phyloP scores from a whole-genome alignment of 2,797 vertebrate genomes.

The Chelmon rostratus region DNA sequence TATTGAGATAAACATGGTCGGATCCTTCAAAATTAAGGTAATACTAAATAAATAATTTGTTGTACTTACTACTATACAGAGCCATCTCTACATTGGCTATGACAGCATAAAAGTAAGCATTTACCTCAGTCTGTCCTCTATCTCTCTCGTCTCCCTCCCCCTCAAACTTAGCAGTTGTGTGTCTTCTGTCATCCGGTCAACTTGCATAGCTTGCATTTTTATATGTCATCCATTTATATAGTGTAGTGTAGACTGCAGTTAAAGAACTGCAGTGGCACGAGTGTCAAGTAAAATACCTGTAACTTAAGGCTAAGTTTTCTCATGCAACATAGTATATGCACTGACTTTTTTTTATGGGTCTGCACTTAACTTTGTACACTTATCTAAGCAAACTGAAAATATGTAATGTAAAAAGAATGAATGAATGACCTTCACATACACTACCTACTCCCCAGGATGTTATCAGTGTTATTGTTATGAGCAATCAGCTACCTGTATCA shows the following conservation, averaged over 20 bases:
- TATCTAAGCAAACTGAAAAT: conserved; percentile 13
- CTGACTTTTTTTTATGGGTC: conserved; percentile 12
- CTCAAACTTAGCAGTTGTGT: conserved; percentile 39
- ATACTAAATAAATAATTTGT: background rate
- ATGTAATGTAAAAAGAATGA: background rate
- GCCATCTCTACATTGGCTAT: background rate
- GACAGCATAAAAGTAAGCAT: conserved; percentile 14
- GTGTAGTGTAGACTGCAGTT: conserved; percentile 38
- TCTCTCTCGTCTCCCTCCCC: background rate
- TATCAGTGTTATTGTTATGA: background rate
- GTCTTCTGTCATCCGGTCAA: conserved; percentile 57
- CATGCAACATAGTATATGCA: background rate
- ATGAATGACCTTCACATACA: background rate
- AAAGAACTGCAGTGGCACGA: conserved; percentile 48
- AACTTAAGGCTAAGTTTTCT: conserved; percentile 8
- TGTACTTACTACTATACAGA: conserved; percentile 4
- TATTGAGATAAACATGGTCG: background rate
- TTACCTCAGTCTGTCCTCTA: conserved; percentile 1
- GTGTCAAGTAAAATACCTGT: conserved; percentile 29
- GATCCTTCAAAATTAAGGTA: background rate
- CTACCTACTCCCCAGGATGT: background rate
- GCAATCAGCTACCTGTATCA: background rate
- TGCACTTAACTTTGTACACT: background rate
- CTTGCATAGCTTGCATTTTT: conserved; percentile 80
- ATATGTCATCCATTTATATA: conserved; percentile 83